Evolutionary conservation across 1,140 invertebrate species (phyloP), one percentile per base, ranked within the genome.

Genomic region (Adelges cooleyi): DNA sequence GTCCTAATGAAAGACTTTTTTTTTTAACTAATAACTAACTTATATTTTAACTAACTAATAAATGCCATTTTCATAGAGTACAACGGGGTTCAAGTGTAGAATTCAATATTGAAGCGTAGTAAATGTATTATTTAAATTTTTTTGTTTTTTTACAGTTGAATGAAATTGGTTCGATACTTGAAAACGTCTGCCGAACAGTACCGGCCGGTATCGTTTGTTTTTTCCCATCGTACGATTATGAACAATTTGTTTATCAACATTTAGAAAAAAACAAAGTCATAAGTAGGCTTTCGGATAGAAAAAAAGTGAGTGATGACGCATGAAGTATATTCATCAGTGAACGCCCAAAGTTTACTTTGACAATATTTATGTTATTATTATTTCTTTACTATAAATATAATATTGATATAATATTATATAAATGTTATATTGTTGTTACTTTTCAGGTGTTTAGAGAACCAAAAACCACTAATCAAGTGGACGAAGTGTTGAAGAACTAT

Each of bases 151-250:
- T 79, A 65, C 74, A 92, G 87, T 72, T 94, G 8, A 81, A 85
- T 73, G 90, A 94, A 78, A 75, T 95, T 1, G 84, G 86, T 23
- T 80, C 86, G 70, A 76, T 87, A 23, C 71, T 98, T 29, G 71
- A 80, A 68, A 89, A 90, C 75, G 73, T 93, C 10, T 86, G 84
- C 69, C 84, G 84, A 67, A 77, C 88, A 56, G 80, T 97, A 46
- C 91, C 91, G 27, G 91, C 88, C 17, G 95, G 95, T 1, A 77
- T 98, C n/a, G 89, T 98, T 3, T 86, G 88, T 69, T 99, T 99
- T 76, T 84, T 98, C 67, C 88, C 94, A 1, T 97, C 93, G 0
- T 98, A 98, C 71, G 87, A 89, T 29, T 95, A 93, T 73, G 87
- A 96, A 74, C 81, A 91, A 69, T 76, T 73, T 18, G 77, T 90